Evolutionary conservation across 2,888 invertebrate species (phyloP), one percentile per base, ranked within the genome.

Genomic region (Argyra leucocephala): DNA sequence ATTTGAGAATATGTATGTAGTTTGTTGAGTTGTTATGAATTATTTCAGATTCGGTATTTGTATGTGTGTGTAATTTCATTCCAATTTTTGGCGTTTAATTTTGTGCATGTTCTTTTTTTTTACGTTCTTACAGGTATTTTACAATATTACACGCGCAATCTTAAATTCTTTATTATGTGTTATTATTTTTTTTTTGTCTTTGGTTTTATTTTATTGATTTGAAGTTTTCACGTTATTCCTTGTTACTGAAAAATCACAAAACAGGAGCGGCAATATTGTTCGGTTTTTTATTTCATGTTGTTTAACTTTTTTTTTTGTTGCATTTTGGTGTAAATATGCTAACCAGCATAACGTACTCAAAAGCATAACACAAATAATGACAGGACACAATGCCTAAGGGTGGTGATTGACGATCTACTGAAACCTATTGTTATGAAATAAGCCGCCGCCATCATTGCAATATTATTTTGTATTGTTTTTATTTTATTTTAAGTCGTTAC

Each of bases 351-450:
- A 48, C 15, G 48, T 48, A 48, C 48, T 48, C 2, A 48, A 48
- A 48, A 48, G 48, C n/a, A 48, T 48, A 48, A 48, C 18, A 48
- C 5, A 48, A 48, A 59, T 59, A 59, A 59, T 59, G 59, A 59
- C 59, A 59, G 59, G 59, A 59, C 23, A 23, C 18, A 59, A 24
- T 22, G 59, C 59, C 59, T 59, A 23, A 23, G 59, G 59, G 59
- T 59, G 23, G 59, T 59, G 59, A 59, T 59, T 59, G 59, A 59
- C 23, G 59, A 59, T 23, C 23, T 22, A 23, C 22, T 59, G 23
- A 59, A 59, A 59, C 59, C 59, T 59, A 23, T 59, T 59, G 59
- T 59, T 59, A 59, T 15, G 10, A 59, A 23, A 24, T 22, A 22
- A 23, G 59, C 59, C 59, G 23, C 59, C 48, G 48, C 48, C 48